Evolutionary conservation across 2,113 vertebrate species (phyloP).

Genomic region (Lepus europaeus): DNA sequence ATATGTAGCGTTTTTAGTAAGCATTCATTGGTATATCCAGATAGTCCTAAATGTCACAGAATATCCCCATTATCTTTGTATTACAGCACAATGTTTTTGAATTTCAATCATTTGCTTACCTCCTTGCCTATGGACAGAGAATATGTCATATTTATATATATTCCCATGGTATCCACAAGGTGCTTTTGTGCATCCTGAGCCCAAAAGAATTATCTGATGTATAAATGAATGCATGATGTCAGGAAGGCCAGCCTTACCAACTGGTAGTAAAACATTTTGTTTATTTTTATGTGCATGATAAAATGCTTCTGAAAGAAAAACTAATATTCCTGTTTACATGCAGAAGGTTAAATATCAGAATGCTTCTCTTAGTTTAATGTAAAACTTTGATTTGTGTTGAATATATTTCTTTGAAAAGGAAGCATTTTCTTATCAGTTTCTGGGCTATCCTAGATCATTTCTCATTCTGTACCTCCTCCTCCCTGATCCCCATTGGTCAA

Average conservation of each 20-base stretch:
- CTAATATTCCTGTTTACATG: not conserved
- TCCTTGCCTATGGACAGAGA: not conserved
- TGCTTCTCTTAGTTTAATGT: not conserved
- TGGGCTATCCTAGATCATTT: not conserved
- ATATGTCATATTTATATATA: not conserved
- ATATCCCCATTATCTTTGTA: not conserved
- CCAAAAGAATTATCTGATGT: not conserved
- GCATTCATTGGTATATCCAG: not conserved
- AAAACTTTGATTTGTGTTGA: not conserved
- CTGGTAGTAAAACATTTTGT: not conserved
- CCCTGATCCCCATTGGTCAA: not conserved
- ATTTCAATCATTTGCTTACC: constrained; percentile 15
- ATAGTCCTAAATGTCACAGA: not conserved
- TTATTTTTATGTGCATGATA: constrained; percentile 19
- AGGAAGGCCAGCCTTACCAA: not conserved
- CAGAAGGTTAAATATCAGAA: not conserved
- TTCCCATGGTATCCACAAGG: not conserved
- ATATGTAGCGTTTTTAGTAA: not conserved
- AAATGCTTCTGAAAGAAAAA: constrained; percentile 37
- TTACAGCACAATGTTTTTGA: not conserved
- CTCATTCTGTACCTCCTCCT: not conserved
- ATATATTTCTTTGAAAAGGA: not conserved
- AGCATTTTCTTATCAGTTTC: not conserved
- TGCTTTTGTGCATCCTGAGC: not conserved
- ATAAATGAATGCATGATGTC: not conserved